A percentile compares a stretch with the other conserved stretches of the same genome.
These are phyloP conservation scores for Tortricodes alternella DNA, from an alignment of 2,888 invertebrate species.

Conservation along the genomic window DNA sequence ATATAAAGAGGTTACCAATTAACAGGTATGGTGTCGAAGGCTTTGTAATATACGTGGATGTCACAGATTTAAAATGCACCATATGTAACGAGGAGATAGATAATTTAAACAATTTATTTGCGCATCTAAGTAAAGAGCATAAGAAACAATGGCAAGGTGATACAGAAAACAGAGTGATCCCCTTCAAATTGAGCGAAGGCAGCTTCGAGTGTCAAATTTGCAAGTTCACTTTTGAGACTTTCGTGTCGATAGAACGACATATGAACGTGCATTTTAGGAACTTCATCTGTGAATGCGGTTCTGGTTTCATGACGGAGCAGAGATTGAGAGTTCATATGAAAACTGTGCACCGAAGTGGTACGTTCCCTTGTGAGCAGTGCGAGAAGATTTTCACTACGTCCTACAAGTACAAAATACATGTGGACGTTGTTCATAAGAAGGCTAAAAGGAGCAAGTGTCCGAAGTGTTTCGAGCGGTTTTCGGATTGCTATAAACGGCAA, in stretches of 20 bases:
- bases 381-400: slow-evolving; percentile 56
- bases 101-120: slow-evolving; percentile 7
- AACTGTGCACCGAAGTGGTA: slow-evolving; percentile 55
- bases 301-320: slow-evolving; percentile 66
- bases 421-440: slow-evolving; percentile 57
- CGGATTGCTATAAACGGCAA: slow-evolving; percentile 62
- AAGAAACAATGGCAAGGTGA: slow-evolving; percentile 17
- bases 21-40: slow-evolving; percentile 10
- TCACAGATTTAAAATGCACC: slow-evolving; percentile 24
- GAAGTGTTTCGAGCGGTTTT: slow-evolving; percentile 60
- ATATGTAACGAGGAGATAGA: slow-evolving; percentile 8
- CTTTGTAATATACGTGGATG: slow-evolving; percentile 26
- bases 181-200: slow-evolving; percentile 22
- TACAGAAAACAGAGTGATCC: slow-evolving; percentile 19
- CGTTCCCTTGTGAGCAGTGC: slow-evolving; percentile 58
- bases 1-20: not conserved
- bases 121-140: slow-evolving; percentile 18
- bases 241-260: slow-evolving; percentile 68
- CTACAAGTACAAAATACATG: slow-evolving; percentile 61
- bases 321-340: slow-evolving; percentile 61
- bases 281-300: slow-evolving; percentile 66
- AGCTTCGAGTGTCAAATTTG: slow-evolving; percentile 23
- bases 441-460: slow-evolving; percentile 63
- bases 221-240: slow-evolving; percentile 55
- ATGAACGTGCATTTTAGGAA: slow-evolving; percentile 73